Evolutionary conservation across 2,888 invertebrate species (phyloP).

Genomic region (Pseudococcus viburni): DNA sequence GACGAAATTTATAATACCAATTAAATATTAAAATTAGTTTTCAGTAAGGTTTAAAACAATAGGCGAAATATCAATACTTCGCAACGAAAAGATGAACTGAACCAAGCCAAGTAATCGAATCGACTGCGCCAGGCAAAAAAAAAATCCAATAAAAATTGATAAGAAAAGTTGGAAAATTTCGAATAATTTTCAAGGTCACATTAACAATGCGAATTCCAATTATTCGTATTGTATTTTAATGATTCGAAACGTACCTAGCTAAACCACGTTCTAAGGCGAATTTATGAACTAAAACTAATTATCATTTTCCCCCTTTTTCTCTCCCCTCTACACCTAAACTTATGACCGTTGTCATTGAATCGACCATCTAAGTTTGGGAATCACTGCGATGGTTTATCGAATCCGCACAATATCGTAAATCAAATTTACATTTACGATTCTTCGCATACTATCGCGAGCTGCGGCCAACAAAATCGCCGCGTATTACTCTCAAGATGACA

Average conservation of each 20-base stretch:
- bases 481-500: conserved; percentile 24
- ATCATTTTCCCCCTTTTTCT: not conserved
- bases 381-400: conserved; percentile 19
- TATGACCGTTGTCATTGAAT: conserved; percentile 21
- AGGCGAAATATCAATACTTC: not conserved
- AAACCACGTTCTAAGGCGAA: not conserved
- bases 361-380: not conserved
- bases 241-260: not conserved
- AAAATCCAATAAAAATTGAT: not conserved
- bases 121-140: not conserved
- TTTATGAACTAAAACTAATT: conserved; percentile 45
- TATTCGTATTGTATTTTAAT: conserved; percentile 17
- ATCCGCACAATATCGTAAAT: conserved; percentile 31
- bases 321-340: not conserved
- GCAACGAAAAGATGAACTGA: not conserved
- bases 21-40: conserved; percentile 20
- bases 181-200: not conserved
- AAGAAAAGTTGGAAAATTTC: conserved; percentile 13
- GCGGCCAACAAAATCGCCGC: conserved; percentile 3
- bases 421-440: conserved; percentile 20
- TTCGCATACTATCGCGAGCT: not conserved
- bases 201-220: not conserved
- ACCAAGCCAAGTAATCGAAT: not conserved
- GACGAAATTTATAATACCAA: conserved; percentile 5
- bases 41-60: not conserved